phyloP scores from a whole-genome alignment of 1,140 invertebrate species.

The Procambarus clarkii region DNA sequence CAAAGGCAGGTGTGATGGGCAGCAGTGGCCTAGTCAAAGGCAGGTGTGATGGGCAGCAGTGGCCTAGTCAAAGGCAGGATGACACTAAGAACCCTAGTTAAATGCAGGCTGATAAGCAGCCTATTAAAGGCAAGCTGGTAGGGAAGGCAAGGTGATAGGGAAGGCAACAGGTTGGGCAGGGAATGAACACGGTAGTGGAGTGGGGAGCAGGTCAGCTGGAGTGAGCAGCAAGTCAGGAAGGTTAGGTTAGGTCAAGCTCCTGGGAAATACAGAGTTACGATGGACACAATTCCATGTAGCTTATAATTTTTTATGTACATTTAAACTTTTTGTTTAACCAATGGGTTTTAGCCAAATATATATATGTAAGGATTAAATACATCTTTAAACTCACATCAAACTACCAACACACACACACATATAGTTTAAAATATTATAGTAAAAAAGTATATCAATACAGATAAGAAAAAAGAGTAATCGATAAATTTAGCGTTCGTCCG shows the following conservation, averaged over 20 bases:
- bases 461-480: not conserved
- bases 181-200: not conserved
- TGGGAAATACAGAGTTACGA: not conserved
- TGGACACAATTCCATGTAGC: not conserved
- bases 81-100: not conserved
- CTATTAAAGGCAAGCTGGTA: not conserved
- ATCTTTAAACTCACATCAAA: not conserved
- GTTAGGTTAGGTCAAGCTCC: not conserved
- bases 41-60: no score
- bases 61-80: no score
- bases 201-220: not conserved
- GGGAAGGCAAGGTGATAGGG: not conserved
- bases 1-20: no score
- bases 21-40: no score
- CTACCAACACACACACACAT: slow-evolving; percentile 12
- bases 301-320: not conserved
- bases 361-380: not conserved
- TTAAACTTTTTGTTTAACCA: not conserved
- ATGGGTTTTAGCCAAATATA: not conserved
- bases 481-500: not conserved
- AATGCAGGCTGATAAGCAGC: not conserved
- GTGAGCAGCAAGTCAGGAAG: not conserved
- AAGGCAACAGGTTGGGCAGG: not conserved
- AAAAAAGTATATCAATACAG: not conserved
- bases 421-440: not conserved